Evolutionary conservation across 2,113 vertebrate genomes (phyloP).

Genomic region (Misgurnus anguillicaudatus): DNA sequence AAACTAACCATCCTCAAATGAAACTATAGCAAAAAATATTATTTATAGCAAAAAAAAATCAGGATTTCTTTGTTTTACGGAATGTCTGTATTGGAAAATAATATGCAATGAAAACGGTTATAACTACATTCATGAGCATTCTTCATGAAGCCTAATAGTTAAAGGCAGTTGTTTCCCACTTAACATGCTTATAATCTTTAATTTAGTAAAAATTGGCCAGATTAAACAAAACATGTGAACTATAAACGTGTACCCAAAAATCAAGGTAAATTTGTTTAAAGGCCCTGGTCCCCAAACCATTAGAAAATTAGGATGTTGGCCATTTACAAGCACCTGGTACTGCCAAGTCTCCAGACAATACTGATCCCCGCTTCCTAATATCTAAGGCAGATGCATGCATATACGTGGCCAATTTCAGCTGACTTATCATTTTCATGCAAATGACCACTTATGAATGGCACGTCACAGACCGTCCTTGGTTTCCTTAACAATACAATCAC

Average conservation of each 20-base stretch:
- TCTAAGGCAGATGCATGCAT: background rate
- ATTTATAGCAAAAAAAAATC: background rate
- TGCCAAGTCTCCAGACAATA: slow-evolving; percentile 27
- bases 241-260: no score
- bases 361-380: slow-evolving; percentile 22
- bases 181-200: background rate
- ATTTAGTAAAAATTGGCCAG: slow-evolving; percentile 6
- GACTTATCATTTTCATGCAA: slow-evolving; percentile 20
- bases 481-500: slow-evolving; percentile 33
- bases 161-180: background rate
- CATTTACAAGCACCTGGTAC: slow-evolving; percentile 17
- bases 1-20: background rate
- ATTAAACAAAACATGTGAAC: background rate
- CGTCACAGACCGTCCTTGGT: slow-evolving; percentile 20
- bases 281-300: no score
- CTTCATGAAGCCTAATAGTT: background rate
- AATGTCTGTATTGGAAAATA: background rate
- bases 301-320: slow-evolving; percentile 6
- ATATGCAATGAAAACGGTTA: slow-evolving; percentile 2
- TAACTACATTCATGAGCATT: background rate
- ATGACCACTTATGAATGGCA: slow-evolving; percentile 20
- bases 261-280: no score
- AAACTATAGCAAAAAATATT: background rate
- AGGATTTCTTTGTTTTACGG: background rate
- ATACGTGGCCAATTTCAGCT: slow-evolving; percentile 1